Base-by-base conservation (phyloP, 1,140 invertebrate species). In the Rhopalosiphum maidis region DNA sequence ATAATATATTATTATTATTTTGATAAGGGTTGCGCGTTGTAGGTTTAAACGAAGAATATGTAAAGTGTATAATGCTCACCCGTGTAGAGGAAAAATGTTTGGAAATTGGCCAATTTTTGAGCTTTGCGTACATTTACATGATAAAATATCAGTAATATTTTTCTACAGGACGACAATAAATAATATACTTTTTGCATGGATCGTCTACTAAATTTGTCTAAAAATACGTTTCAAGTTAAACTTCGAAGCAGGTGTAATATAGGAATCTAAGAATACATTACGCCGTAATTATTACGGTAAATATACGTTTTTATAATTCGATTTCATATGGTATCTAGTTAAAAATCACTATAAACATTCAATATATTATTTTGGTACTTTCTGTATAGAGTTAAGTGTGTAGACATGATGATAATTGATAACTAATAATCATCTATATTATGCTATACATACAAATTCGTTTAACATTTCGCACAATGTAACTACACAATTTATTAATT, bases 91-190 rank as follows among this genome's bases (percentile, higher is more conserved):
- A 35, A 77, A 77, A 77, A 77, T 77, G 30, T 77, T 68, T 77
- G n/a, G 60, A 77, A 35, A 77, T 77, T 77, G 60, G 60, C 60
- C 60, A 77, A 77, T 77, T 77, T 77, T 77, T n/a, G 60, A 77
- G 60, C n/a, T 77, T 77, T 18, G 60, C 60, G 60, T n/a, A 18
- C 60, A 77, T 77, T 77, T 77, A 77, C 60, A 77, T 77, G 60
- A 77, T 77, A 77, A 77, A 77, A 77, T 77, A 77, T n/a, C 60
- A 77, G 60, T 77, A 77, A 77, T 77, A 18, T 77, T 77, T n/a
- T 77, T 77, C 60, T 18, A n/a, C 15, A 18, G 23, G 30, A 77
- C 15, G 60, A n/a, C 60, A 15, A 77, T 77, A 77, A 77, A 77
- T 77, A 77, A 77, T 77, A 77, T 68, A n/a, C 60, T 21, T 77